Percentiles rank a stretch among this genome's conserved stretches.
These are phyloP conservation scores for Otocyon megalotis DNA, from an alignment of 2,113 vertebrate species.

Conservation along the genomic window DNA sequence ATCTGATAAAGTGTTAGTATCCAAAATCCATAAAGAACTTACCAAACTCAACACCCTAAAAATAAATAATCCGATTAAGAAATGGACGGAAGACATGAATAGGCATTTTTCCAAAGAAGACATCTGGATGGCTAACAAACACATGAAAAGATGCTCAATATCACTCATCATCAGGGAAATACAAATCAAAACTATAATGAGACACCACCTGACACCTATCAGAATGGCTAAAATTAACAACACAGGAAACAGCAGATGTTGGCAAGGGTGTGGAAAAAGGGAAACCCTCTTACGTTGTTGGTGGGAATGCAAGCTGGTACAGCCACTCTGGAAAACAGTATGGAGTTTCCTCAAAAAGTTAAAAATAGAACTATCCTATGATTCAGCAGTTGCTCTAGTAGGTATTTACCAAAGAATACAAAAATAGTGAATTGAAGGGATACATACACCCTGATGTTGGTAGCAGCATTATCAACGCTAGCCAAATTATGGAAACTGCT, in stretches of 20 bases:
- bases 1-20: not conserved
- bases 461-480: not conserved
- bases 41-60: not conserved
- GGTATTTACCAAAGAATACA: not conserved
- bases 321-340: not conserved
- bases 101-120: not conserved
- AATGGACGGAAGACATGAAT: not conserved
- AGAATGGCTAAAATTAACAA: not conserved
- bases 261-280: not conserved
- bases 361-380: not conserved
- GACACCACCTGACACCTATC: not conserved
- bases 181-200: not conserved
- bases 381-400: not conserved
- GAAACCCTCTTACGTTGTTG: not conserved
- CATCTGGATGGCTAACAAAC: not conserved
- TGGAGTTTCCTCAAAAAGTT: not conserved
- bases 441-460: not conserved
- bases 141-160: not conserved
- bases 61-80: not conserved
- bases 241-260: not conserved
- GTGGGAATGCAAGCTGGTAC: not conserved
- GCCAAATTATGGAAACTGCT: not conserved
- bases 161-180: not conserved
- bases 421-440: not conserved
- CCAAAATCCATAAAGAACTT: not conserved